Evolutionary conservation across 1,140 invertebrate species (phyloP).

Genomic region (Caenorhabditis latens): DNA sequence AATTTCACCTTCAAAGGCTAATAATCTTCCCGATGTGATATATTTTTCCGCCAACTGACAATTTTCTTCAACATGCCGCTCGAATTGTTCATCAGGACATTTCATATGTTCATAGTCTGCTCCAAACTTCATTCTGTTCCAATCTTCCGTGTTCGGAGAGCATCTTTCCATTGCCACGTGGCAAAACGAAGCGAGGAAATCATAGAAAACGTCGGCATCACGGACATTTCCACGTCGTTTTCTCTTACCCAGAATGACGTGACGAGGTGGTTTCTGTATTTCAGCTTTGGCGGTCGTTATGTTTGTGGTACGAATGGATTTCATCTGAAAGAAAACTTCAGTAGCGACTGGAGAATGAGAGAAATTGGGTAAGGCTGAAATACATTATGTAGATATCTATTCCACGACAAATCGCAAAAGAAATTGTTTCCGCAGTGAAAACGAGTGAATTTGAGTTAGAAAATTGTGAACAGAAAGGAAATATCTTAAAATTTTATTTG

Average conservation of each 20-base stretch:
- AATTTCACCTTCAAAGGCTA: slow-evolving; percentile 16
- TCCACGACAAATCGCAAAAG: no score
- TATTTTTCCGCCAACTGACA: slow-evolving; percentile 8
- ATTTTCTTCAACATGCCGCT: slow-evolving; percentile 20
- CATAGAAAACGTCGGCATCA: slow-evolving; percentile 18
- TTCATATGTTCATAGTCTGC: slow-evolving; percentile 28
- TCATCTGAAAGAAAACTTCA: neutral
- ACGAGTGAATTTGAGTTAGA: no score
- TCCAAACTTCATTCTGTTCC: slow-evolving; percentile 26
- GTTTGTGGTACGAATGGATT: neutral
- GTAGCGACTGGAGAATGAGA: no score
- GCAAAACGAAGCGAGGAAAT: slow-evolving; percentile 8
- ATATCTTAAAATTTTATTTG: no score
- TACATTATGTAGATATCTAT: no score
- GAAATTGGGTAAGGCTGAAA: no score
- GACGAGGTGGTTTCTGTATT: neutral
- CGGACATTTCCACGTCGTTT: neutral
- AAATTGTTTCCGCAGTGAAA: no score
- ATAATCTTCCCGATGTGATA: neutral
- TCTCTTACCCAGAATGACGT: slow-evolving; percentile 25
- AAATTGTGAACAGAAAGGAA: no score
- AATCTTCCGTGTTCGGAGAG: neutral
- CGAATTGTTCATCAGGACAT: neutral
- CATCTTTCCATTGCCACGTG: slow-evolving; percentile 42
- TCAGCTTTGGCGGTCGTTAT: slow-evolving; percentile 1